Conservation (phyloP, 2,113 vertebrate genomes). For the Polypterus senegalus region DNA sequence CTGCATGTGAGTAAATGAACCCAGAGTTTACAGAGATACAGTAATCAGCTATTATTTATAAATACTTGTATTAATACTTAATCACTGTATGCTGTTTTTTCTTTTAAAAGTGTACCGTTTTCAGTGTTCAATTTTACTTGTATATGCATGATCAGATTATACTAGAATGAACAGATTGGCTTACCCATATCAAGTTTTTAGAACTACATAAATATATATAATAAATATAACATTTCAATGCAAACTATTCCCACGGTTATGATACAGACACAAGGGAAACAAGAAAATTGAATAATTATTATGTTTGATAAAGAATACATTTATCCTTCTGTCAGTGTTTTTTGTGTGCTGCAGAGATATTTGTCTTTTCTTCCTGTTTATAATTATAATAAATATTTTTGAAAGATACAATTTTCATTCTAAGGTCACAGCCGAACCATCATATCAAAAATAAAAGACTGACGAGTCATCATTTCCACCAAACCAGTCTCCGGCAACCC, state of each 20-base stretch:
- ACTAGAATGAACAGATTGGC: too few species aligned
- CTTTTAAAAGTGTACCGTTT: too few species aligned
- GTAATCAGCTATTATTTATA: too few species aligned
- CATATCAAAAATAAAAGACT: background rate
- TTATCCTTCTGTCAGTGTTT: background rate
- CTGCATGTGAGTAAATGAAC: constrained; percentile 5
- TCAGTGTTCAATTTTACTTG: too few species aligned
- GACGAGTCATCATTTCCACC: background rate
- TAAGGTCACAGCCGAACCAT: background rate
- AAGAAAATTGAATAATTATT: background rate
- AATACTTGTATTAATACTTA: too few species aligned
- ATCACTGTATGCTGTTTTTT: too few species aligned
- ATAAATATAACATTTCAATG: background rate
- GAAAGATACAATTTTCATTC: background rate
- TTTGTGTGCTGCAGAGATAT: background rate
- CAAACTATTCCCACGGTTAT: background rate
- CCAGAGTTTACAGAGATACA: too few species aligned
- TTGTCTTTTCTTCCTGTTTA: background rate
- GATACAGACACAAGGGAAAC: background rate
- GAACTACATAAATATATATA: too few species aligned
- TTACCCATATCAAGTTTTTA: too few species aligned
- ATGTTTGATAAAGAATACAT: background rate
- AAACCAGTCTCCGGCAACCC: background rate
- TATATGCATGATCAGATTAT: too few species aligned
- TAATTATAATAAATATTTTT: background rate